Evolutionary conservation across 1,140 invertebrate genomes (phyloP).

Genomic region (Schlechtendalia chinensis): DNA sequence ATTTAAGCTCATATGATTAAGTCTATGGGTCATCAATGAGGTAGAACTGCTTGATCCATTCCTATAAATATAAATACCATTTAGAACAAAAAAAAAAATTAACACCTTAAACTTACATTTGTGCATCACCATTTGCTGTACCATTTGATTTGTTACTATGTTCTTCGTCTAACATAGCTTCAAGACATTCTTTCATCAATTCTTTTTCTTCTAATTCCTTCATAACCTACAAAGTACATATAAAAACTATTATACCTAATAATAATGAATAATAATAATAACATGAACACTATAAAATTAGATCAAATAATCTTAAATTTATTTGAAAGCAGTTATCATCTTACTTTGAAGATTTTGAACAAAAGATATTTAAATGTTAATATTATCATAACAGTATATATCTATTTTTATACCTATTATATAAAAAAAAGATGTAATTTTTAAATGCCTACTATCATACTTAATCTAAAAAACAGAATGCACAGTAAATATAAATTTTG

Average conservation of each 20-base stretch:
- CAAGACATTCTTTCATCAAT: slow-evolving; percentile 80
- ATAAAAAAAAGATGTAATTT: too few relatives aligned
- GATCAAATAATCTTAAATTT: too few relatives aligned
- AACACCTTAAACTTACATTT: slow-evolving; percentile 32
- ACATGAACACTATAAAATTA: too few relatives aligned
- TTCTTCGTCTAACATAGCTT: slow-evolving; percentile 76
- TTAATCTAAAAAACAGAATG: too few relatives aligned
- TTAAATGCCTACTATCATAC: too few relatives aligned
- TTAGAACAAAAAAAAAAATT: neutral
- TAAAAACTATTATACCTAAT: neutral
- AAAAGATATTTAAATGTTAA: too few relatives aligned
- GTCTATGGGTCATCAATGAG: slow-evolving; percentile 32
- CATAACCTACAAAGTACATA: slow-evolving; percentile 66
- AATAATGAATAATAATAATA: too few relatives aligned
- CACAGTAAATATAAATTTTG: too few relatives aligned
- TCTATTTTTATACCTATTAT: too few relatives aligned
- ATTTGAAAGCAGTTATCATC: too few relatives aligned
- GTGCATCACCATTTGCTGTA: slow-evolving; percentile 27
- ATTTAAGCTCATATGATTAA: slow-evolving; percentile 39
- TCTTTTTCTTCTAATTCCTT: slow-evolving; percentile 83
- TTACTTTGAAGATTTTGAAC: too few relatives aligned
- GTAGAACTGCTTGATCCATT: slow-evolving; percentile 40
- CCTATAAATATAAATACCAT: neutral
- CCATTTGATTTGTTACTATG: slow-evolving; percentile 50
- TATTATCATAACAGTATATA: too few relatives aligned